phyloP scores from a whole-genome alignment of 2,888 invertebrate species.

The Tetragnatha montana region DNA sequence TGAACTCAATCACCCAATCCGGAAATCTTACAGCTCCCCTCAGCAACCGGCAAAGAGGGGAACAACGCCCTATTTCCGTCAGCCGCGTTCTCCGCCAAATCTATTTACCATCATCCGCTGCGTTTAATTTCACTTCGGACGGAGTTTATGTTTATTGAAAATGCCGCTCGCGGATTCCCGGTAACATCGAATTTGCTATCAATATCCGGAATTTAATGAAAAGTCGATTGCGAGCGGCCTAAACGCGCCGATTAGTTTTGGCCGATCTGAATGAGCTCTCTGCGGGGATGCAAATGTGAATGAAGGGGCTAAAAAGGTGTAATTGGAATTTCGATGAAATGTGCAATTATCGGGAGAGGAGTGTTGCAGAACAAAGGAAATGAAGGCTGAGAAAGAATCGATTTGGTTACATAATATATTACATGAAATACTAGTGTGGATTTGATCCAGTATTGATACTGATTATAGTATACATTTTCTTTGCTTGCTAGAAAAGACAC shows the following conservation, averaged over 20 bases:
- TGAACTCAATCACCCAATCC: too few species aligned
- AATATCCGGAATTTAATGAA: neutral
- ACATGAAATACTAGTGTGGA: neutral
- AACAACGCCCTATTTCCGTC: neutral
- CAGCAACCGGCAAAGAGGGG: neutral
- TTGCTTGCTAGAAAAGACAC: too few species aligned
- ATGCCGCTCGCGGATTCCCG: neutral
- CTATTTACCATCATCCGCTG: neutral
- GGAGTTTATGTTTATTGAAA: neutral
- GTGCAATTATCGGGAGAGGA: neutral
- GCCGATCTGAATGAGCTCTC: neutral
- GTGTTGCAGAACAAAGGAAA: neutral
- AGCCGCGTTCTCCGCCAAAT: neutral
- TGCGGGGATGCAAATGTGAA: neutral
- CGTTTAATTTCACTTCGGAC: neutral
- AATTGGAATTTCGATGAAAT: neutral
- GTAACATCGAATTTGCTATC: neutral
- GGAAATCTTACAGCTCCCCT: too few species aligned
- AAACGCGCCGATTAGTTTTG: neutral
- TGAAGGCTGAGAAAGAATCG: neutral
- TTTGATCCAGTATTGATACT: neutral
- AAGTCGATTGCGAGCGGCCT: neutral
- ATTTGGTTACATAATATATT: neutral
- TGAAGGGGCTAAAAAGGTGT: neutral
- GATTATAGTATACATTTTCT: neutral